These are phyloP conservation scores for Ptychobarbus kaznakovi DNA, from an alignment of 2,797 vertebrate species.

Conservation along the genomic window DNA sequence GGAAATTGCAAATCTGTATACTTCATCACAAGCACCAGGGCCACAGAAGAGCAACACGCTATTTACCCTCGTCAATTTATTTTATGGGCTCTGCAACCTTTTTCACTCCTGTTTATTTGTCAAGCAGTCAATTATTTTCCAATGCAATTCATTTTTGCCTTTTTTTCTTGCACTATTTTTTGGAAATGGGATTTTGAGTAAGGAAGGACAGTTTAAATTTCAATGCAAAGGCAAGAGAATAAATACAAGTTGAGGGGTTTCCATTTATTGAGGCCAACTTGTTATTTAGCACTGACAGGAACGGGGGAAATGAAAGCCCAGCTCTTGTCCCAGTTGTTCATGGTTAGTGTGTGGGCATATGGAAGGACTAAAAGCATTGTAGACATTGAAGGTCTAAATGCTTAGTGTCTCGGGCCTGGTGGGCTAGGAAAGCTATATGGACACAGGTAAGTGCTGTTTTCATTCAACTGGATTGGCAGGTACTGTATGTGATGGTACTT, in stretches of 20 bases:
- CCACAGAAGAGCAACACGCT: constrained; percentile 57
- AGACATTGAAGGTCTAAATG: constrained; percentile 38
- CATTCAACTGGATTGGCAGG: neutral
- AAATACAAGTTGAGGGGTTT: constrained; percentile 44
- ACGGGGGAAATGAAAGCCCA: neutral
- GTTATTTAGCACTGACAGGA: constrained; percentile 18
- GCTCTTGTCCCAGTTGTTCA: constrained; percentile 15
- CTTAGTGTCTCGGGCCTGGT: constrained; percentile 15
- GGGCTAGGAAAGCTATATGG: neutral
- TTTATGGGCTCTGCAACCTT: constrained; percentile 61
- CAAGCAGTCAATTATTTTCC: constrained; percentile 60
- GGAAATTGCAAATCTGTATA: constrained; percentile 69
- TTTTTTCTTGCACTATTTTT: constrained; percentile 26
- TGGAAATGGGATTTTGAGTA: constrained; percentile 49
- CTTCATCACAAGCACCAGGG: constrained; percentile 62
- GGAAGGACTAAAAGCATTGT: constrained; percentile 33
- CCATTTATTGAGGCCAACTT: constrained; percentile 26
- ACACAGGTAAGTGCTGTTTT: constrained; percentile 23
- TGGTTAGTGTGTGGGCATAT: constrained; percentile 28
- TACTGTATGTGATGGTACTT: neutral
- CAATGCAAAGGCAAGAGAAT: constrained; percentile 46
- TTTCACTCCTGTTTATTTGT: constrained; percentile 59
- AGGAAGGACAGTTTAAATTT: constrained; percentile 41
- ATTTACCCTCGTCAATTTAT: constrained; percentile 65
- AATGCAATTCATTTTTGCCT: constrained; percentile 17